These are phyloP conservation scores for Nephrotoma flavescens DNA, from an alignment of 2,888 invertebrate species.

Conservation along the genomic window DNA sequence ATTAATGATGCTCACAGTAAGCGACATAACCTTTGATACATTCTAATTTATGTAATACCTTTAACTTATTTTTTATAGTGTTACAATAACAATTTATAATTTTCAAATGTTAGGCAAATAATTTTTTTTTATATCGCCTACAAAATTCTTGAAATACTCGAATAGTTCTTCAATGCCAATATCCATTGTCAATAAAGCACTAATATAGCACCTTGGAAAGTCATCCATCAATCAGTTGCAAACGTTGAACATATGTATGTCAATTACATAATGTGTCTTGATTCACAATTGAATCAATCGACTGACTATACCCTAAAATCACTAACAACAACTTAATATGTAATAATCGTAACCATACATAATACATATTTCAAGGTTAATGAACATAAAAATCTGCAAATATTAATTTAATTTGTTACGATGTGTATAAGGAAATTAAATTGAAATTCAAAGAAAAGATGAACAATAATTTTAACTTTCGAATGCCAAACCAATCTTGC, in stretches of 20 bases:
- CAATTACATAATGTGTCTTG: background rate
- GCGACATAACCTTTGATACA: too few species aligned
- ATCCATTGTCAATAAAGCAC: background rate
- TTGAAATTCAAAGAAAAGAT: background rate
- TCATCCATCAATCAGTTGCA: background rate
- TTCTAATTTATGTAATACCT: too few species aligned
- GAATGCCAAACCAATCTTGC: background rate
- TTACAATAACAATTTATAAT: too few species aligned
- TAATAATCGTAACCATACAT: background rate
- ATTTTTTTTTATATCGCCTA: background rate
- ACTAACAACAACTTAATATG: background rate
- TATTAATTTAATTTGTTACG: background rate
- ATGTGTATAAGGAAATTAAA: background rate
- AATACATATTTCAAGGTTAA: background rate
- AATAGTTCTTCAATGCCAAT: background rate
- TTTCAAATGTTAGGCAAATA: too few species aligned
- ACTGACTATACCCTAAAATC: background rate
- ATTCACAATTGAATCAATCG: background rate
- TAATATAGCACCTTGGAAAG: background rate
- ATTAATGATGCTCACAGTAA: too few species aligned
- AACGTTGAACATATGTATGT: background rate
- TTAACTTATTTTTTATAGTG: too few species aligned
- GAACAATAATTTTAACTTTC: background rate
- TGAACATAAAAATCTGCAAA: background rate
- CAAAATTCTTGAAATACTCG: background rate